phyloP scores from a whole-genome alignment of 2,797 vertebrate species.

The Darevskia mixta region DNA sequence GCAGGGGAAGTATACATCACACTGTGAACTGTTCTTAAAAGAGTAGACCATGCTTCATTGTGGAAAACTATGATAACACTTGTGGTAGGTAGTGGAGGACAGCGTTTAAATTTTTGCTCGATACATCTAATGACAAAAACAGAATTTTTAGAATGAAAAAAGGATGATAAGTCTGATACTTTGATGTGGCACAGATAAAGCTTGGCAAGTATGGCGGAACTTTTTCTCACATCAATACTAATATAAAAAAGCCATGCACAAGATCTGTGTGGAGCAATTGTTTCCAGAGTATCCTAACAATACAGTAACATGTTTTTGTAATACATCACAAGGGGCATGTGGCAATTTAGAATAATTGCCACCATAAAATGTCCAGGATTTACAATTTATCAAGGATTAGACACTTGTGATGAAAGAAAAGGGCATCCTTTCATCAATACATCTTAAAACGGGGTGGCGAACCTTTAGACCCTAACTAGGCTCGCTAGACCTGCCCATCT shows the following conservation, averaged over 20 bases:
- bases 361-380: neutral
- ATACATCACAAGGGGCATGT: neutral
- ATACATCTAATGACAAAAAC: constrained; percentile 88
- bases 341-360: neutral
- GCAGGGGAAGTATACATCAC: constrained; percentile 96
- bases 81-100: constrained; percentile 91
- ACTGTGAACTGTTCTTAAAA: constrained; percentile 96
- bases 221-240: neutral
- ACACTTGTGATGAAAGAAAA: neutral
- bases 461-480: neutral
- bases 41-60: constrained; percentile 97
- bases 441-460: neutral
- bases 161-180: neutral
- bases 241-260: neutral
- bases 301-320: neutral
- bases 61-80: constrained; percentile 99
- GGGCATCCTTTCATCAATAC: neutral
- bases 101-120: constrained; percentile 96
- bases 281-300: neutral
- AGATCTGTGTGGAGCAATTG: neutral
- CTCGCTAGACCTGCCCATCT: no score
- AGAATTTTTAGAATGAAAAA: constrained; percentile 34
- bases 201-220: neutral
- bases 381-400: neutral
- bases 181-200: constrained; percentile 15